Percentiles rank a stretch among this genome's conserved stretches.
These are phyloP conservation scores for Pyrochroa serraticornis DNA, from an alignment of 2,888 invertebrate genomes.

Conservation along the genomic window DNA sequence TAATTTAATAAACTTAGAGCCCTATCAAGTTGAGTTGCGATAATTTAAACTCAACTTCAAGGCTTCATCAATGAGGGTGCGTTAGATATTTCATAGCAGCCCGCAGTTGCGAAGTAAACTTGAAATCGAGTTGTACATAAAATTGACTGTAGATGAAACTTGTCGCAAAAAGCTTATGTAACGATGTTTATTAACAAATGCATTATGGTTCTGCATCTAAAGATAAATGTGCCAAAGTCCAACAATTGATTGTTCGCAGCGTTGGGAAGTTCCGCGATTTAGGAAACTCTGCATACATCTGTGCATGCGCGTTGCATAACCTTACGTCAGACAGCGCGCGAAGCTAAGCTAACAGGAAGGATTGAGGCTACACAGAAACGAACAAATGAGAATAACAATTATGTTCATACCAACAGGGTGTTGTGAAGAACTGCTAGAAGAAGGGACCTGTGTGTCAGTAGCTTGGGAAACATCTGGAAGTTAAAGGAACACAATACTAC, in stretches of 20 bases:
- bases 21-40: too few relatives aligned
- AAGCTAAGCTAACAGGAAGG: neutral
- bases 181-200: too few relatives aligned
- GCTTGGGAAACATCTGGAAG: slow-evolving; percentile 34
- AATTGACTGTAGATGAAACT: too few relatives aligned
- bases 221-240: too few relatives aligned
- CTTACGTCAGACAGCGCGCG: neutral
- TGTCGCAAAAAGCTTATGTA: too few relatives aligned
- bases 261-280: neutral
- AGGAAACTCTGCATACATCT: neutral
- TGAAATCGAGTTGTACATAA: too few relatives aligned
- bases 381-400: slow-evolving; percentile 10
- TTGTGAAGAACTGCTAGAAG: slow-evolving; percentile 29
- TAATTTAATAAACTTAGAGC: too few relatives aligned
- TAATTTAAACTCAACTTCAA: too few relatives aligned
- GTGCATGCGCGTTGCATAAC: neutral
- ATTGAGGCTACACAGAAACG: neutral
- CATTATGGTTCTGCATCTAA: too few relatives aligned
- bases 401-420: slow-evolving; percentile 37
- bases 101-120: too few relatives aligned
- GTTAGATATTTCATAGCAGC: too few relatives aligned
- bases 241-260: neutral
- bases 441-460: slow-evolving; percentile 30
- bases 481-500: slow-evolving; percentile 19
- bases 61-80: too few relatives aligned